These are phyloP conservation scores for Pseudomyrmex gracilis DNA, from an alignment of 1,140 invertebrate genomes.

Conservation along the genomic window DNA sequence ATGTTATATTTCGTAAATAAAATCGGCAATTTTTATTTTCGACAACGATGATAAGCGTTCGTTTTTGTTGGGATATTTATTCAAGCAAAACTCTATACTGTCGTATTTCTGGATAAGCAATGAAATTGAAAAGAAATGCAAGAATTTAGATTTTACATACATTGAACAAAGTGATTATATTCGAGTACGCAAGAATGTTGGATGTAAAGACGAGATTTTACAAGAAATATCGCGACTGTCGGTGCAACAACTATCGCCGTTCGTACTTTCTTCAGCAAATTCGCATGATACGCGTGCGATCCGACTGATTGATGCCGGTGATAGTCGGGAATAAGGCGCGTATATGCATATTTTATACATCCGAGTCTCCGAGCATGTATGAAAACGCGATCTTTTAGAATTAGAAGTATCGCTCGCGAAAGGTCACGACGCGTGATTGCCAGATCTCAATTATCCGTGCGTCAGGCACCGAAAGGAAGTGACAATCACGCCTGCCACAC, in stretches of 20 bases:
- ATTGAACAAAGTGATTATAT: no score
- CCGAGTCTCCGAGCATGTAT: background rate
- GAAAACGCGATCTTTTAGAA: slow-evolving; percentile 20
- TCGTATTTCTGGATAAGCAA: no score
- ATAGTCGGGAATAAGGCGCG: slow-evolving; percentile 29
- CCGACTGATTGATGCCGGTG: slow-evolving; percentile 41
- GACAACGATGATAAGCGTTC: background rate
- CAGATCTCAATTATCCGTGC: slow-evolving; percentile 57
- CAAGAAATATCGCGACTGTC: background rate
- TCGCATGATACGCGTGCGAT: slow-evolving; percentile 20
- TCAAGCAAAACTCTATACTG: no score
- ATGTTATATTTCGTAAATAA: background rate
- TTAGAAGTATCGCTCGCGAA: slow-evolving; percentile 34
- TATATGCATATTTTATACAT: slow-evolving; percentile 5
- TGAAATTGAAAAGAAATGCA: no score
- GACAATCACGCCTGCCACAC: slow-evolving; percentile 43
- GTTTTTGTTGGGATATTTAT: background rate
- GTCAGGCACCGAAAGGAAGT: slow-evolving; percentile 32
- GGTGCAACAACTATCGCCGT: slow-evolving; percentile 9
- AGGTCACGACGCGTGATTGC: slow-evolving; percentile 49
- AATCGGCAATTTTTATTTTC: background rate
- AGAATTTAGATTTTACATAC: no score
- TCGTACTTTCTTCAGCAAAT: slow-evolving; percentile 28
- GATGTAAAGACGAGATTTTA: background rate
- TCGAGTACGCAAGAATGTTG: background rate